These are phyloP conservation scores for Saxidomus purpurata DNA, from an alignment of 1,140 invertebrate species.

Conservation along the genomic window DNA sequence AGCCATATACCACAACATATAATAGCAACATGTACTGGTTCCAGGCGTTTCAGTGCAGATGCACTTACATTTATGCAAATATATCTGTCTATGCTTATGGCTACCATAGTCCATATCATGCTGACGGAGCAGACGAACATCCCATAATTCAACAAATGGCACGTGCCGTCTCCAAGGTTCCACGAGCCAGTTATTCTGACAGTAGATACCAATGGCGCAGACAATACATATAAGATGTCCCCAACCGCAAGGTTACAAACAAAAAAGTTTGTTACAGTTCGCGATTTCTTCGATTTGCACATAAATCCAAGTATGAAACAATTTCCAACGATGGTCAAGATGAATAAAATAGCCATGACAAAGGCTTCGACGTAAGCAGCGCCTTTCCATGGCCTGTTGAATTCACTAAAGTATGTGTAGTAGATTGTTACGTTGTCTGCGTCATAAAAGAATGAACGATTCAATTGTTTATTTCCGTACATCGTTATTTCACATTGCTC, in stretches of 20 bases:
- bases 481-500: too few relatives aligned
- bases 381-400: slow-evolving; percentile 73
- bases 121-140: slow-evolving; percentile 76
- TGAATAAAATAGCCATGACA: slow-evolving; percentile 71
- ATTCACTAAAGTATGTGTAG: slow-evolving; percentile 80
- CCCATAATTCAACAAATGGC: slow-evolving; percentile 72
- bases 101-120: slow-evolving; percentile 81
- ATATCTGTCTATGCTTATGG: slow-evolving; percentile 83
- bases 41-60: not conserved
- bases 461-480: slow-evolving; percentile 38
- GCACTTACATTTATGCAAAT: slow-evolving; percentile 38
- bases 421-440: slow-evolving; percentile 74
- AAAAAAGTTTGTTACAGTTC: slow-evolving; percentile 78
- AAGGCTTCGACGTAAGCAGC: slow-evolving; percentile 73
- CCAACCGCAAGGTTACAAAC: slow-evolving; percentile 80
- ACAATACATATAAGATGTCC: slow-evolving; percentile 75
- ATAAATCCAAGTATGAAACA: slow-evolving; percentile 73
- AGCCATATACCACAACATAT: slow-evolving; percentile 76
- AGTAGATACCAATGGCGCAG: slow-evolving; percentile 76
- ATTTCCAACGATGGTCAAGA: slow-evolving; percentile 83
- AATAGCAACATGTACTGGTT: slow-evolving; percentile 56
- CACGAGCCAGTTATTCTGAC: slow-evolving; percentile 75
- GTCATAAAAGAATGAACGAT: slow-evolving; percentile 76
- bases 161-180: slow-evolving; percentile 76
- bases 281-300: slow-evolving; percentile 65